Conservation (phyloP, 2,888 invertebrate genomes). For the Phlogophora meticulosa region DNA sequence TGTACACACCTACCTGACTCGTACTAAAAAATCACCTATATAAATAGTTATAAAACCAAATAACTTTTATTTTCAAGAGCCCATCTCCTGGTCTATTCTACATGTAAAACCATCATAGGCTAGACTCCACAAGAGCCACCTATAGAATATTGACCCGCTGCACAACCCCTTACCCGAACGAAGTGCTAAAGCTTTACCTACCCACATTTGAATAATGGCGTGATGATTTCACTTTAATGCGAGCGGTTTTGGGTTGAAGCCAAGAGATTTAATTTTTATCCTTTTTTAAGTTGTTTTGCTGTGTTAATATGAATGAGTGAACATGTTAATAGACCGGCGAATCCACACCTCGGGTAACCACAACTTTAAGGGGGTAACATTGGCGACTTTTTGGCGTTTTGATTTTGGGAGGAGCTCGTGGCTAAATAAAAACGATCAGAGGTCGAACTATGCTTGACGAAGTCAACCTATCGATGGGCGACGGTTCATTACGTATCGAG, state of each 20-base stretch:
- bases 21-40: no score
- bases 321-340: neutral
- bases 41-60: no score
- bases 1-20: no score
- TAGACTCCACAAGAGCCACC: constrained; percentile 28
- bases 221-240: constrained; percentile 54
- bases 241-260: constrained; percentile 21
- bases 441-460: no score
- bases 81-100: constrained; percentile 34
- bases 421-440: no score
- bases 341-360: no score
- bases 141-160: constrained; percentile 49
- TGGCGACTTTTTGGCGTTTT: no score
- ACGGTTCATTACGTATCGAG: no score
- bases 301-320: neutral
- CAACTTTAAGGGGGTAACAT: no score
- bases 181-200: constrained; percentile 43
- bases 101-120: constrained; percentile 35
- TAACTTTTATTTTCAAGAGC: neutral
- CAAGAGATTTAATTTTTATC: constrained; percentile 9
- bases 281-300: neutral
- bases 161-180: constrained; percentile 41
- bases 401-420: no score
- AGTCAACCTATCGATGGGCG: no score
- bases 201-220: constrained; percentile 56